Percentiles rank a stretch among this genome's conserved stretches.
phyloP scores from a whole-genome alignment of 1,140 invertebrate species.

The Geopemphigus sp. region DNA sequence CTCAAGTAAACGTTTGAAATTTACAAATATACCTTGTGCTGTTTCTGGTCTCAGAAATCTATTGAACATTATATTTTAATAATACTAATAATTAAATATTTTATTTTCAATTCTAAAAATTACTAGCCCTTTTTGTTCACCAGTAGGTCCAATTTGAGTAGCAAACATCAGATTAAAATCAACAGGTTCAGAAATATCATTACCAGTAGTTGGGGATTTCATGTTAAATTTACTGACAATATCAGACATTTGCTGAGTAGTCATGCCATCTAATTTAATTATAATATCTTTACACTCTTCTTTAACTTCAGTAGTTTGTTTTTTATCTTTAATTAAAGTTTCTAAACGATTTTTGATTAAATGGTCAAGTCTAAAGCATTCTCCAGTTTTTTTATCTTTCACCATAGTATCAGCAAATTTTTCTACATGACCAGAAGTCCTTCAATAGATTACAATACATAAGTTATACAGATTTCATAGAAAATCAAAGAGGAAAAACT shows the following conservation, averaged over 20 bases:
- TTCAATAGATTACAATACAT: conserved; percentile 55
- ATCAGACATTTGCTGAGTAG: conserved; percentile 81
- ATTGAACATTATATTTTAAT: conserved; percentile 50
- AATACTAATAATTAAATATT: neutral
- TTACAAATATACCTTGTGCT: conserved; percentile 99
- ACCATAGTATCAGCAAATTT: conserved; percentile 99
- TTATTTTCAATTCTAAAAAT: neutral
- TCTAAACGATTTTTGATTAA: conserved; percentile 96
- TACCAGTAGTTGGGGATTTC: conserved; percentile 91
- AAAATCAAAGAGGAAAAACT: conserved; percentile 43
- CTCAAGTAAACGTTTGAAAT: conserved; percentile 93
- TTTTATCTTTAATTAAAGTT: conserved; percentile 84
- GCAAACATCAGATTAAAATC: conserved; percentile 99
- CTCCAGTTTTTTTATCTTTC: conserved; percentile 92
- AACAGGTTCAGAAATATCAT: conserved; percentile 90
- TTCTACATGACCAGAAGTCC: conserved; percentile 97
- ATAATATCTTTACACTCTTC: conserved; percentile 77
- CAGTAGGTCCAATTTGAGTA: conserved; percentile 95
- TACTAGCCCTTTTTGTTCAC: conserved; percentile 78
- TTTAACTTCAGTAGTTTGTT: conserved; percentile 68
- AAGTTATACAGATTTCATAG: neutral
- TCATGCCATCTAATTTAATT: conserved; percentile 82
- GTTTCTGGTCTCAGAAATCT: conserved; percentile 94
- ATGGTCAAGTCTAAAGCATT: conserved; percentile 96
- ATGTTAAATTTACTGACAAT: conserved; percentile 85